These are phyloP conservation scores for Meta bourneti DNA, from an alignment of 2,888 invertebrate species.

Conservation along the genomic window DNA sequence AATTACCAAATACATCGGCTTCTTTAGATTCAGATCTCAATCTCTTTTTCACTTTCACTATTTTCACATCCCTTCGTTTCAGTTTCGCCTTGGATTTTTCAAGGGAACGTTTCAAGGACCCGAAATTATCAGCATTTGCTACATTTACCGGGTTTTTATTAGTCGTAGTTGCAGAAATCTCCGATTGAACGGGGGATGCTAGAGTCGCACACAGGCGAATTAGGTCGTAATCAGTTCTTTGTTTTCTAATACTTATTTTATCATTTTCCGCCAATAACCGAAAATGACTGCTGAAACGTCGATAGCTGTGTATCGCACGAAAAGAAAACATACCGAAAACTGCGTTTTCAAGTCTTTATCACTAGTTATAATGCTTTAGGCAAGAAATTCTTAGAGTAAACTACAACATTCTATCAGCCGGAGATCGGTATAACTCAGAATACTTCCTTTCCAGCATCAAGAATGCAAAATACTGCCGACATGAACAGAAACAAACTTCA, in stretches of 20 bases:
- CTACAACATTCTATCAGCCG: too few relatives aligned
- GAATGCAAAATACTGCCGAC: too few relatives aligned
- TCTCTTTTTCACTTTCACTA: conserved; percentile 5
- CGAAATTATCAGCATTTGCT: conserved; percentile 20
- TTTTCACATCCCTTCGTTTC: not conserved
- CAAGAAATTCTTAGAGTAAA: too few relatives aligned
- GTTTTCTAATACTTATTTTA: not conserved
- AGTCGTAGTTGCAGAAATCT: not conserved
- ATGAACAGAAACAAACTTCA: too few relatives aligned
- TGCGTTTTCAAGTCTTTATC: too few relatives aligned
- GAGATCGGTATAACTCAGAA: too few relatives aligned
- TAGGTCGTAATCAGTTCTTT: not conserved
- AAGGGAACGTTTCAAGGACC: conserved; percentile 26
- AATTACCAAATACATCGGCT: conserved; percentile 62
- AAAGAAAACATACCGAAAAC: not conserved
- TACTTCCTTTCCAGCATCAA: too few relatives aligned
- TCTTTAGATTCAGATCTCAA: conserved; percentile 8
- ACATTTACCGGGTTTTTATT: not conserved
- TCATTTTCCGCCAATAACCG: not conserved
- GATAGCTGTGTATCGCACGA: not conserved
- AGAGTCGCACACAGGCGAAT: not conserved
- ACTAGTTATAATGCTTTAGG: too few relatives aligned
- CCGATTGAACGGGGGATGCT: not conserved
- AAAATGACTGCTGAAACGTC: not conserved
- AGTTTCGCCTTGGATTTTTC: not conserved